Evolutionary conservation across 2,797 vertebrate species (phyloP).

Genomic region (Podargus strigoides): DNA sequence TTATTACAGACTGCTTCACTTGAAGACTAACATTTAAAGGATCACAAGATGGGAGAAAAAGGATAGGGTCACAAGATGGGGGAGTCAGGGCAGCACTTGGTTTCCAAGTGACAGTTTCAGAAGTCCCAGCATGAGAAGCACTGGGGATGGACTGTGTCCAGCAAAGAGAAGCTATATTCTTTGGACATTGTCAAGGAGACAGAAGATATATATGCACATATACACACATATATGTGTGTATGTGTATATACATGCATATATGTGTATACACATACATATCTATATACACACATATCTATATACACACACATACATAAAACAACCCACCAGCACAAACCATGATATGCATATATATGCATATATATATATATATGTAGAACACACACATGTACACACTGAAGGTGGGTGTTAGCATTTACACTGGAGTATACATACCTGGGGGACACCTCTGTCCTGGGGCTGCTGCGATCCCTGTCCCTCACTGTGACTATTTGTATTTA

Average conservation of each 20-base stretch:
- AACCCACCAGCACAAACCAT: background rate
- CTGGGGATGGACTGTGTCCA: background rate
- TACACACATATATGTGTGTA: background rate
- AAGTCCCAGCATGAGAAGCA: background rate
- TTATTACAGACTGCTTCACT: background rate
- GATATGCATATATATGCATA: background rate
- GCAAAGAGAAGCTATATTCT: background rate
- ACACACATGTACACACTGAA: background rate
- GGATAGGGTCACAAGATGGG: no score
- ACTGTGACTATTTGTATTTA: background rate
- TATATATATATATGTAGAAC: background rate
- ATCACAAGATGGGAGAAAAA: background rate
- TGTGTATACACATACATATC: no score
- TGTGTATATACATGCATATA: background rate
- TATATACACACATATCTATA: no score
- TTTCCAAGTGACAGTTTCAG: background rate
- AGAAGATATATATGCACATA: background rate
- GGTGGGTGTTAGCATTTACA: background rate
- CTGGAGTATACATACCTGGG: no score
- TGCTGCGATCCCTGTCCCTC: background rate
- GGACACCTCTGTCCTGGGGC: background rate
- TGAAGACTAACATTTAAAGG: background rate
- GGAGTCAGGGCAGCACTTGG: background rate
- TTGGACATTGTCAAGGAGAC: background rate
- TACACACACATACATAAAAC: background rate